Evolutionary conservation across 2,888 invertebrate species (phyloP).

Genomic region (Melieria omissa): DNA sequence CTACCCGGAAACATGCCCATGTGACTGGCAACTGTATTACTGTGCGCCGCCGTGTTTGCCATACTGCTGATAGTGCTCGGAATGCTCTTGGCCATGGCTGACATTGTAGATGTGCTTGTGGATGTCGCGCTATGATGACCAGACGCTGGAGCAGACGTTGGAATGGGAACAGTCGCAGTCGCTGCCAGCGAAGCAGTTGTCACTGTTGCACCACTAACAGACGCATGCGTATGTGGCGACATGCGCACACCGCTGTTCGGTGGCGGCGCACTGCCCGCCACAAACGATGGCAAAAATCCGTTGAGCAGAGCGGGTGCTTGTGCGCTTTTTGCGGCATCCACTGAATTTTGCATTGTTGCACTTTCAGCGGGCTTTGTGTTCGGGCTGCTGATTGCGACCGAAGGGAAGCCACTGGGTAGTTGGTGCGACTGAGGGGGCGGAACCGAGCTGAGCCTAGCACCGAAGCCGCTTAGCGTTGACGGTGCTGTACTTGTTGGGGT

Average conservation of each 20-base stretch:
- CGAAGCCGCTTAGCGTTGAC: neutral
- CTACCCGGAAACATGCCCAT: constrained; percentile 39
- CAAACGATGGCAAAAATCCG: constrained; percentile 44
- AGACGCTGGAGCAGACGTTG: constrained; percentile 27
- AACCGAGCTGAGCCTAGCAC: constrained; percentile 54
- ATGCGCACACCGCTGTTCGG: constrained; percentile 43
- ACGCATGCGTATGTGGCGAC: constrained; percentile 41
- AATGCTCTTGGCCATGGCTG: constrained; percentile 35
- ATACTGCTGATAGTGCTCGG: constrained; percentile 6
- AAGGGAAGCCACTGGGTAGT: constrained; percentile 35
- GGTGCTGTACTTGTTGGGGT: constrained; percentile 7
- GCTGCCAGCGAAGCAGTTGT: constrained; percentile 31
- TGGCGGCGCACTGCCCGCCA: constrained; percentile 39
- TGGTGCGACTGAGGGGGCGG: constrained; percentile 45
- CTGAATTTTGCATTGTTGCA: constrained; percentile 28
- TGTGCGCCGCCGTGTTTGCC: constrained; percentile 2
- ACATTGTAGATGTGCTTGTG: constrained; percentile 42
- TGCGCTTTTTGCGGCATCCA: constrained; percentile 28
- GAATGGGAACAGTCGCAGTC: constrained; percentile 36
- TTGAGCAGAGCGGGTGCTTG: constrained; percentile 42
- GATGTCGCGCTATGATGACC: constrained; percentile 31
- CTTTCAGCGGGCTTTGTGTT: constrained; percentile 27
- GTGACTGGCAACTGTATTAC: neutral
- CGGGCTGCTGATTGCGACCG: constrained; percentile 35
- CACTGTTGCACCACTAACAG: constrained; percentile 9